Conservation (phyloP, 2,888 invertebrate genomes). For the Cataglyphis livida region DNA sequence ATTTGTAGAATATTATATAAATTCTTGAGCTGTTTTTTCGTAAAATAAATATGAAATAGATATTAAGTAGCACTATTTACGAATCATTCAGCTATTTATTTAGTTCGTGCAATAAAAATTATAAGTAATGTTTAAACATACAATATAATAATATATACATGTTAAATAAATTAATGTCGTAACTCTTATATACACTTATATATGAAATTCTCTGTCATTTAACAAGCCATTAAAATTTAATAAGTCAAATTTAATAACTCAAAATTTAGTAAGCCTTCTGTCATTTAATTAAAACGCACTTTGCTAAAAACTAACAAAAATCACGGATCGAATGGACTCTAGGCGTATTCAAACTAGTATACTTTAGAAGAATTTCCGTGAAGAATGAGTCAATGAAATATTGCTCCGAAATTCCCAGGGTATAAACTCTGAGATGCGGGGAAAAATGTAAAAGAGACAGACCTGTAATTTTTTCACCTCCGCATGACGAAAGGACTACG, state of each 20-base stretch:
- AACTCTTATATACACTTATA: neutral
- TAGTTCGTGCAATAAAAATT: neutral
- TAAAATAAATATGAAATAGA: neutral
- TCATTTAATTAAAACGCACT: neutral
- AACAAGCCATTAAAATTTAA: neutral
- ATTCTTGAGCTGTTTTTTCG: neutral
- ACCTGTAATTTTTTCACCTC: constrained; percentile 78
- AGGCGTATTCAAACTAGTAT: neutral
- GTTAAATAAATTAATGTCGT: neutral
- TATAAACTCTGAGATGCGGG: neutral
- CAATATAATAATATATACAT: neutral
- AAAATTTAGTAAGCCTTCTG: neutral
- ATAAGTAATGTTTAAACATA: neutral
- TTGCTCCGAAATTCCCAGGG: neutral
- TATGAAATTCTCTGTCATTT: neutral
- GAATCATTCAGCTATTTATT: neutral
- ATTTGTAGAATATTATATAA: constrained; percentile 12
- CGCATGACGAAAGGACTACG: constrained; percentile 58
- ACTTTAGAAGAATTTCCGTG: neutral
- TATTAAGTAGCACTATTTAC: constrained; percentile 9
- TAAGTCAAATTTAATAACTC: neutral
- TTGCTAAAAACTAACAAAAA: neutral
- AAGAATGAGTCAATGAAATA: neutral
- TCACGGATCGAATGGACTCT: neutral
- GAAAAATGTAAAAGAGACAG: constrained; percentile 28